Percentiles rank a stretch among this genome's conserved stretches.
Conservation (phyloP, 2,888 invertebrate genomes). For the Germaria angustata region DNA sequence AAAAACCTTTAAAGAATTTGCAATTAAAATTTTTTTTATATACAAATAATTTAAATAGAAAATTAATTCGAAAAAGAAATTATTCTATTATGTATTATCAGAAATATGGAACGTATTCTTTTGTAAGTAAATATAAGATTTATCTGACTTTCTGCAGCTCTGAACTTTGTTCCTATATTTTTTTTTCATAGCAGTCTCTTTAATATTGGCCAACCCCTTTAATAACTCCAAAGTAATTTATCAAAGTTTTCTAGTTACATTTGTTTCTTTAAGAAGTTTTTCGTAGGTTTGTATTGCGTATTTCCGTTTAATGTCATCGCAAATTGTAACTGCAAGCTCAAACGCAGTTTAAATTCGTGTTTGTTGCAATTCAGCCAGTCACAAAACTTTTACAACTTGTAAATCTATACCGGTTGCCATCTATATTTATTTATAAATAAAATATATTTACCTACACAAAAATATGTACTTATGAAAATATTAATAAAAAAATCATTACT, state of each 20-base stretch:
- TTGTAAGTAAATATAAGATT: too few species aligned
- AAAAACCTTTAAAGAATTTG: too few species aligned
- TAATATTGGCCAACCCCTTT: neutral
- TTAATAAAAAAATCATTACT: neutral
- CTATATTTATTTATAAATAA: constrained; percentile 11
- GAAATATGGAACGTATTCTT: too few species aligned
- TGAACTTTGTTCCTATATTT: too few species aligned
- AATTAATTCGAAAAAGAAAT: too few species aligned
- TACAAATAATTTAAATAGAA: too few species aligned
- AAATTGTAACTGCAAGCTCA: constrained; percentile 51
- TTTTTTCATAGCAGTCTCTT: neutral
- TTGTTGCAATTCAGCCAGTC: constrained; percentile 48
- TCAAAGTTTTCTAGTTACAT: neutral
- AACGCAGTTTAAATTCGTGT: constrained; percentile 44
- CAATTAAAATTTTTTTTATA: too few species aligned
- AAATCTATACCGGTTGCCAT: neutral
- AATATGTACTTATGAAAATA: neutral
- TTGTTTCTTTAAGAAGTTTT: neutral
- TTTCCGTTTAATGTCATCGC: constrained; percentile 78
- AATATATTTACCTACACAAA: too few species aligned
- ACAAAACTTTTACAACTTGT: constrained; percentile 45
- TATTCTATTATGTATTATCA: too few species aligned
- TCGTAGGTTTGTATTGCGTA: constrained; percentile 78
- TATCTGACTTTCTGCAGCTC: too few species aligned
- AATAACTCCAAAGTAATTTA: neutral